Base-by-base conservation (phyloP, 2,888 invertebrate genomes). In the Marasmarcha lunaedactyla region DNA sequence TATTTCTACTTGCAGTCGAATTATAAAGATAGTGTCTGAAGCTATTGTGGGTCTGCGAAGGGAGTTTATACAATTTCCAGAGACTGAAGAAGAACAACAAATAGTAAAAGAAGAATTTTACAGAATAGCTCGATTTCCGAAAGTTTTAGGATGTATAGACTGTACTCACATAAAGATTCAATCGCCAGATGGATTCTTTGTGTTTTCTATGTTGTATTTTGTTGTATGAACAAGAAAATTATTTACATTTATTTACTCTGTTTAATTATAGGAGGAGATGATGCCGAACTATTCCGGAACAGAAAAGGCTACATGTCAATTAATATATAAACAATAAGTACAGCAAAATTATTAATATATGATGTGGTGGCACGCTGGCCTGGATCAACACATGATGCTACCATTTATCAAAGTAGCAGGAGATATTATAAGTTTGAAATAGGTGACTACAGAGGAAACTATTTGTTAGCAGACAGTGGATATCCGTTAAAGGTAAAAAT, bases 361-460 rank as follows among this genome's bases (percentile, higher is more conserved):
- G 45, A 57, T 39, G 45, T 59, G 14, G 54, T 57, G 9, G 45
- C 46, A 15, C 40, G 55, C 11, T 59, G 57, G 54, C 54, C 54
- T 33, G 55, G 55, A 13, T 50, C 48, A 5, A 34, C 46, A 5
- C 55, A 54, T 41, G 54, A 55, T 34, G 33, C 42, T 15, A 40
- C 48, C 33, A 48, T 48, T 40, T 41, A 37, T 39, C 39, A 42
- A 37, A 43, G 39, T 34, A 38, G 41, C 35, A 20, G 35, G 11
- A 4, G 20, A 9, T 41, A 14, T 7, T 7, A 12, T 5, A 12
- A 40, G n/a, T 50, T 45, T 41, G 42, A 46, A 10, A 38, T 42
- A 27, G 41, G 40, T 27, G 11, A 47, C 12, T 38, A 54, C 26
- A 40, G 47, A 6, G 34, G 35, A 5, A 10, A 11, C 2, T 30